Conservation (phyloP, 2,888 invertebrate species). For the Orchesella flavescens region DNA sequence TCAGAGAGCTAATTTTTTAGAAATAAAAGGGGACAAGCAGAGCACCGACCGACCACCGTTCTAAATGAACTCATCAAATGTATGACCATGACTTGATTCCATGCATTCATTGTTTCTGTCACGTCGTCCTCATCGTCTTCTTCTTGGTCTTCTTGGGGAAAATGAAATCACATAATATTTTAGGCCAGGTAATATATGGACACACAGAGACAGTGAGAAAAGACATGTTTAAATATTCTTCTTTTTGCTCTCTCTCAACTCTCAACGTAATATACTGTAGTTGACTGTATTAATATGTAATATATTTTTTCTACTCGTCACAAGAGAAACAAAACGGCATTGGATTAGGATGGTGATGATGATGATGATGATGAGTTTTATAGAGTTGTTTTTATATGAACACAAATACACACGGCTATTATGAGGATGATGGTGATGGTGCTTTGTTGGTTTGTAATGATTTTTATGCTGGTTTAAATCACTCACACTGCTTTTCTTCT, state of each 20-base stretch:
- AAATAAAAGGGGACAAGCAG: conserved; percentile 11
- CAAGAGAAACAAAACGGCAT: not conserved
- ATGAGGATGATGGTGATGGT: not conserved
- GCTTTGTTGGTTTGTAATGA: not conserved
- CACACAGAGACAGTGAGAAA: not conserved
- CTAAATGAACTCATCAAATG: conserved; percentile 65
- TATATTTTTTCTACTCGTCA: not conserved
- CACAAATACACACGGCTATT: too few relatives aligned
- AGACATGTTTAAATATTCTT: not conserved
- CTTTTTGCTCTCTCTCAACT: not conserved
- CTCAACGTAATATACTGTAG: too few relatives aligned
- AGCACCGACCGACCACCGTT: conserved; percentile 37
- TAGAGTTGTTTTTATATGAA: not conserved
- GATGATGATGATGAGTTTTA: not conserved
- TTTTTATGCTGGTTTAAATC: not conserved
- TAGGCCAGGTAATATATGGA: not conserved
- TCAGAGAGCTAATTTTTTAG: conserved; percentile 11
- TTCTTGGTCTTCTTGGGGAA: not conserved
- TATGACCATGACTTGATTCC: conserved; percentile 45
- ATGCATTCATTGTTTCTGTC: conserved; percentile 62
- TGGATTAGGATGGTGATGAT: not conserved
- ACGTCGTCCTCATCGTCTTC: conserved; percentile 38
- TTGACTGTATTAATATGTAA: too few relatives aligned
- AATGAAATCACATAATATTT: conserved; percentile 27
- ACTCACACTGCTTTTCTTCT: not conserved